These are phyloP conservation scores for Chloroceryle aenea DNA, from an alignment of 2,113 vertebrate species.

Conservation along the genomic window DNA sequence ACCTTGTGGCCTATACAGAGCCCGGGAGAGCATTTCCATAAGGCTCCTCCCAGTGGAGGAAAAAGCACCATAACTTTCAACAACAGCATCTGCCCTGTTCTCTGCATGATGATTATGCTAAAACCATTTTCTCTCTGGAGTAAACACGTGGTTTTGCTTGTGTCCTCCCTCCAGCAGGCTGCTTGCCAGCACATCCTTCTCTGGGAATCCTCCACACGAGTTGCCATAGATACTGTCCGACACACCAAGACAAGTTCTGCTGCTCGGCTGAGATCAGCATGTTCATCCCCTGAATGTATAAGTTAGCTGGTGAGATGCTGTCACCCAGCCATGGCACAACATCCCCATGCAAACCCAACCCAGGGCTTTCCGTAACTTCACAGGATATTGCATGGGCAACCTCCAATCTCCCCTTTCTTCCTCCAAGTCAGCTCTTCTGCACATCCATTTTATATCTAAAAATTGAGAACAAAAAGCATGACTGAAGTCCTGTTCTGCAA, in stretches of 20 bases:
- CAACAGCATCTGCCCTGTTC: background rate
- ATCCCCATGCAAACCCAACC: background rate
- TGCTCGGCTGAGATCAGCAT: background rate
- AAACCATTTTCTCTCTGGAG: background rate
- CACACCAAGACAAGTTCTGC: background rate
- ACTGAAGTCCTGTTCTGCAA: accelerated
- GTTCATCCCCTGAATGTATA: accelerated
- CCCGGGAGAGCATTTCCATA: background rate
- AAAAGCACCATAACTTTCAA: background rate
- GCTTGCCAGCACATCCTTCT: conserved; percentile 23
- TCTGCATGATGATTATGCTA: background rate
- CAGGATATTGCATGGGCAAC: background rate
- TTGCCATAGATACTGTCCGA: conserved; percentile 60
- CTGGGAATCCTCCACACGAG: background rate
- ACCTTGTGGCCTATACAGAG: background rate
- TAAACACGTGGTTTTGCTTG: background rate
- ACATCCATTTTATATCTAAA: background rate
- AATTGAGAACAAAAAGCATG: background rate
- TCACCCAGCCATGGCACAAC: background rate
- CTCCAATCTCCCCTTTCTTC: background rate
- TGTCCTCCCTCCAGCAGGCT: conserved; percentile 4
- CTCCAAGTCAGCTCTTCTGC: background rate
- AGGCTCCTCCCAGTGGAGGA: background rate
- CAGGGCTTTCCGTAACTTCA: background rate
- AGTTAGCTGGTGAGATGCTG: background rate